A percentile compares a stretch with the other conserved stretches of the same genome.
Evolutionary conservation across 2,888 invertebrate species (phyloP).

Genomic region (Nudaria mundana): DNA sequence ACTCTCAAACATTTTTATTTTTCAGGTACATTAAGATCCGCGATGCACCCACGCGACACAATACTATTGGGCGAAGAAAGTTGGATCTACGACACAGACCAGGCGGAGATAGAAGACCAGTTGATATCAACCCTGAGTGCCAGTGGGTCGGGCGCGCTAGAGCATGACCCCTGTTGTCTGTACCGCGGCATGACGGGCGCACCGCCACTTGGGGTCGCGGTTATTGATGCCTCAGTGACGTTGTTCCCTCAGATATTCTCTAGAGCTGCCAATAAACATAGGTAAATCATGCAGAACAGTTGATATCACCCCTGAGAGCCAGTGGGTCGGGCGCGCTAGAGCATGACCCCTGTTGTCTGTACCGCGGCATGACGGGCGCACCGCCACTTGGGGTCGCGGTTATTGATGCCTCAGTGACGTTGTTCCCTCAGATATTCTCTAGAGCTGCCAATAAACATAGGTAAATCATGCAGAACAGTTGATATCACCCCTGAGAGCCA

Average conservation of each 20-base stretch:
- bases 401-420: no score
- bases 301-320: no score
- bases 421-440: no score
- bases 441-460: no score
- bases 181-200: constrained; percentile 83
- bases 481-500: no score
- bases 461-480: no score
- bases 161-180: constrained; percentile 97
- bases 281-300: constrained; percentile 53
- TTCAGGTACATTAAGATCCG: constrained; percentile 60
- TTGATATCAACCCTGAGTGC: constrained; percentile 94
- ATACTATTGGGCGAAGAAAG: constrained; percentile 91
- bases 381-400: no score
- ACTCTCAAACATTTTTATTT: neutral
- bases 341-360: no score
- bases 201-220: constrained; percentile 96
- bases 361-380: no score
- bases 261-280: constrained; percentile 96
- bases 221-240: constrained; percentile 96
- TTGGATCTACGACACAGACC: constrained; percentile 98
- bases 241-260: constrained; percentile 97
- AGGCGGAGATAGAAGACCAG: constrained; percentile 98
- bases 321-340: no score
- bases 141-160: constrained; percentile 96
- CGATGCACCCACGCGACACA: constrained; percentile 81